A percentile compares a stretch with the other conserved stretches of the same genome.
Conservation (phyloP, 2,797 vertebrate genomes). For the Hafferia zeledoni region DNA sequence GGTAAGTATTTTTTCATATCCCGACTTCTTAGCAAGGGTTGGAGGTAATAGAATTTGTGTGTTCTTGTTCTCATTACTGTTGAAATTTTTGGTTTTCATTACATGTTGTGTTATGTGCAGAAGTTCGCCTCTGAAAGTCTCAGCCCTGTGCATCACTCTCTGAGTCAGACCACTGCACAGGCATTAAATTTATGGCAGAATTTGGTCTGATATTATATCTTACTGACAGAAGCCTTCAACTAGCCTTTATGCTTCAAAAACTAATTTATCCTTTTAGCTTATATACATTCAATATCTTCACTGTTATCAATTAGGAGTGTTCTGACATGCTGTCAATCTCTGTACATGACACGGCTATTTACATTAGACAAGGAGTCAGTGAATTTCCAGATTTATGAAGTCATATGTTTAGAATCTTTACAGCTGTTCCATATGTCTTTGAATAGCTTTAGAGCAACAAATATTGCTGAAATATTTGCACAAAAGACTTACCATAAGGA, state of each 20-base stretch:
- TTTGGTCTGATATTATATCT: not conserved
- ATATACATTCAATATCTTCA: not conserved
- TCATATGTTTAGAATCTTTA: not conserved
- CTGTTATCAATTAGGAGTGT: not conserved
- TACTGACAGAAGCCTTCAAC: not conserved
- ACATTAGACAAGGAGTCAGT: not conserved
- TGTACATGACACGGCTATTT: not conserved
- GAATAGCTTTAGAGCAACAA: not conserved
- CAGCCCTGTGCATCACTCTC: not conserved
- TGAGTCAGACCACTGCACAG: not conserved
- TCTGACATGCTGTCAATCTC: not conserved
- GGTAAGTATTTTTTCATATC: not conserved
- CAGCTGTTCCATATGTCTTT: not conserved
- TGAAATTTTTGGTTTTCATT: not conserved
- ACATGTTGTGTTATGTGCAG: not conserved
- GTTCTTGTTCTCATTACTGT: not conserved
- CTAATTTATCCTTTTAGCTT: not conserved
- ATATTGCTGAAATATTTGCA: not conserved
- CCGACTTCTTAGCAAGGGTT: not conserved
- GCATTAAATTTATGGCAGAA: not conserved
- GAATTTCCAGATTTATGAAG: not conserved
- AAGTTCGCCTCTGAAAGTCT: not conserved
- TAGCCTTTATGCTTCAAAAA: not conserved
- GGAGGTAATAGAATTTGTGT: not conserved
- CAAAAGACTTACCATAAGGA: not conserved